Evolutionary conservation across 2,888 invertebrate genomes (phyloP).

Genomic region (Archaeoteleia sp.): DNA sequence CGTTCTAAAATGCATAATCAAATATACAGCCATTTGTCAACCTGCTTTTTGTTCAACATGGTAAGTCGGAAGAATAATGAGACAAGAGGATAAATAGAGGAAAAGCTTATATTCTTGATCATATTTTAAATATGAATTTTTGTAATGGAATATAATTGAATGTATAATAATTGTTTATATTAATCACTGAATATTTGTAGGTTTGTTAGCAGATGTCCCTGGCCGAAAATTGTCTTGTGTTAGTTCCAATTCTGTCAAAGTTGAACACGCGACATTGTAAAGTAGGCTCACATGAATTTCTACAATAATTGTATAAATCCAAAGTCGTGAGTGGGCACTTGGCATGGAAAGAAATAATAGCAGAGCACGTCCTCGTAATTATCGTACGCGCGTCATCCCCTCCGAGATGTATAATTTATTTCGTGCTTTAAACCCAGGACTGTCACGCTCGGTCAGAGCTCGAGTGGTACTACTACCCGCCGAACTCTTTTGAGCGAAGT

Average conservation of each 20-base stretch:
- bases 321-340: constrained; percentile 28
- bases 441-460: constrained; percentile 68
- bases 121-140: neutral
- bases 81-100: too few species aligned
- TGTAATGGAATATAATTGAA: too few species aligned
- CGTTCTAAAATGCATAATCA: constrained; percentile 48
- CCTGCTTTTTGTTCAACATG: constrained; percentile 21
- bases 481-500: constrained; percentile 57
- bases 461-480: constrained; percentile 72
- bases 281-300: constrained; percentile 21
- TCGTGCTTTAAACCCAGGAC: constrained; percentile 65
- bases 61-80: too few species aligned
- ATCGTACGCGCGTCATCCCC: constrained; percentile 43
- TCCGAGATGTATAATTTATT: constrained; percentile 63
- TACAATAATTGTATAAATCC: constrained; percentile 37
- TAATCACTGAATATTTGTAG: too few species aligned
- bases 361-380: constrained; percentile 49
- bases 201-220: too few species aligned
- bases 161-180: too few species aligned
- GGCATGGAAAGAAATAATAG: constrained; percentile 40
- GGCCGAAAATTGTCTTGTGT: neutral
- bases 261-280: constrained; percentile 21
- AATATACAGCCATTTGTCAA: constrained; percentile 40
- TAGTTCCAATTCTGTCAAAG: neutral
- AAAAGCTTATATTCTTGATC: neutral